A percentile compares a stretch with the other conserved stretches of the same genome.
Conservation (phyloP, 2,113 vertebrate species). For the Oenanthe melanoleuca region DNA sequence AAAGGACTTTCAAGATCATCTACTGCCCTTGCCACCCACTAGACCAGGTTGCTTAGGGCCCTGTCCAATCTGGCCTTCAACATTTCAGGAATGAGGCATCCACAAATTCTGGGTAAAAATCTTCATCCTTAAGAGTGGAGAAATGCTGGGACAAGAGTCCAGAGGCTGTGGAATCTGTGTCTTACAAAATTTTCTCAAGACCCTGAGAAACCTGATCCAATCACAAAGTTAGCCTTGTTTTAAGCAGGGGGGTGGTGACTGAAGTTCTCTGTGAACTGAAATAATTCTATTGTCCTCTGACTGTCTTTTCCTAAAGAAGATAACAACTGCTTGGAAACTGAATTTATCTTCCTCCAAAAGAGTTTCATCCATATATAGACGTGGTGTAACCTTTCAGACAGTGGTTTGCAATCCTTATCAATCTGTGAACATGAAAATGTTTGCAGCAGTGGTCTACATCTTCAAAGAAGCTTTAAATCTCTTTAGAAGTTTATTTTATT, state of each 20-base stretch:
- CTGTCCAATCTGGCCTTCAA: background rate
- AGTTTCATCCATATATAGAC: background rate
- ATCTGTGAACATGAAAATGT: background rate
- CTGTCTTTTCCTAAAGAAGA: background rate
- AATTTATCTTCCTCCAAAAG: background rate
- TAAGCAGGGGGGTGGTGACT: background rate
- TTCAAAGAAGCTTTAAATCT: background rate
- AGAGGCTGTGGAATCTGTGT: background rate
- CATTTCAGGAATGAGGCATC: background rate
- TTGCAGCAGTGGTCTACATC: background rate
- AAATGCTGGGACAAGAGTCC: background rate
- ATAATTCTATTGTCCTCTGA: background rate
- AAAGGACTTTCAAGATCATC: background rate
- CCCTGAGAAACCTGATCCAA: background rate
- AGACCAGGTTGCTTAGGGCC: background rate
- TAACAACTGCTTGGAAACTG: background rate
- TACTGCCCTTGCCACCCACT: background rate
- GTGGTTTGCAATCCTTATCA: background rate
- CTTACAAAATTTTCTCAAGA: background rate
- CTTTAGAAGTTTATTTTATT: background rate
- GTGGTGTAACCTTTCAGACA: background rate
- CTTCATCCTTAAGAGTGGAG: background rate
- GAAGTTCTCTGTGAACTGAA: background rate
- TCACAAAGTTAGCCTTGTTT: background rate
- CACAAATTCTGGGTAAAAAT: background rate